Conservation (phyloP, 2,888 invertebrate genomes). For the Mechanitis messenoides region DNA sequence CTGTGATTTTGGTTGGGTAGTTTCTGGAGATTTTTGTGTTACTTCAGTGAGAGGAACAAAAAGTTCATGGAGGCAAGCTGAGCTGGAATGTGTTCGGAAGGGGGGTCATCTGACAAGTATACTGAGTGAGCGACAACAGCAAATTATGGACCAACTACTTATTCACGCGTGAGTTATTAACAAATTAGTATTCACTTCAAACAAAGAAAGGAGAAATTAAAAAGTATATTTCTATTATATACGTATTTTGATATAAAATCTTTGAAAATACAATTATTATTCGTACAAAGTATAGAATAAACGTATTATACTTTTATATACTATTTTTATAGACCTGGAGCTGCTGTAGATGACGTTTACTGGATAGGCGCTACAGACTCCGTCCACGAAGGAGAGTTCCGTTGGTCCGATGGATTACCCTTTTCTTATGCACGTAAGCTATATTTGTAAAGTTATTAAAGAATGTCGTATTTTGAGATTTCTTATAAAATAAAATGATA, state of each 20-base stretch:
- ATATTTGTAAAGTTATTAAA: not conserved
- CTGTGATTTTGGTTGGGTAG: conserved; percentile 84
- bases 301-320: too few relatives aligned
- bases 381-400: conserved; percentile 86
- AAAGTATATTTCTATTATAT: too few relatives aligned
- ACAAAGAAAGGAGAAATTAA: too few relatives aligned
- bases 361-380: conserved; percentile 90
- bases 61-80: conserved; percentile 81
- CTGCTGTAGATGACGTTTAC: conserved; percentile 82
- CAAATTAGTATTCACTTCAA: too few relatives aligned
- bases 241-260: too few relatives aligned
- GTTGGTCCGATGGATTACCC: conserved; percentile 85
- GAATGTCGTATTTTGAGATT: too few relatives aligned
- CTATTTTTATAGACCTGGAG: conserved; percentile 76
- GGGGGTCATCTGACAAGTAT: conserved; percentile 84
- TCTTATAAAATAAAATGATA: not conserved
- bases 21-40: conserved; percentile 81
- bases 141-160: conserved; percentile 78
- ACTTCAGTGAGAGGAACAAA: conserved; percentile 75
- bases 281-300: too few relatives aligned
- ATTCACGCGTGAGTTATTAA: conserved; percentile 76
- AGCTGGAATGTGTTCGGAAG: conserved; percentile 78
- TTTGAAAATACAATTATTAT: too few relatives aligned
- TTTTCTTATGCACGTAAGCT: conserved; percentile 86
- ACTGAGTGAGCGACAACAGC: conserved; percentile 79